These are phyloP conservation scores for Drosophila ohnishii DNA, from an alignment of 1,140 invertebrate species.

Conservation along the genomic window DNA sequence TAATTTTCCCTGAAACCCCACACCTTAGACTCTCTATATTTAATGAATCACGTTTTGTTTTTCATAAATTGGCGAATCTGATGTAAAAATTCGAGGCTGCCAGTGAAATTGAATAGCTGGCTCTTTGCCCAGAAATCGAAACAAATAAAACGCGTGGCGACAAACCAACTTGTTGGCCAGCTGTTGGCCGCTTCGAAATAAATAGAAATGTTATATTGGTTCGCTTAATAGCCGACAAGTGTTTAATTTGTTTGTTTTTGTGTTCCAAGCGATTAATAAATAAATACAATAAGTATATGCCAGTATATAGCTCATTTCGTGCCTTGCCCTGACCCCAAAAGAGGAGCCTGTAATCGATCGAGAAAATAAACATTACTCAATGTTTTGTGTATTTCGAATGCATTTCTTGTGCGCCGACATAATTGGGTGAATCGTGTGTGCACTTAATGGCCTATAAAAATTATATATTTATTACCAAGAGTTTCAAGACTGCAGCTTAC, in stretches of 20 bases:
- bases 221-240: conserved; percentile 54
- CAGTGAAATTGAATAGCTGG: conserved; percentile 36
- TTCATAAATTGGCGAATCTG: conserved; percentile 18
- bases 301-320: conserved; percentile 27
- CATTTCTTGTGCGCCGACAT: conserved; percentile 22
- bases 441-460: not conserved
- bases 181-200: conserved; percentile 36
- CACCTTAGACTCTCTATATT: no score
- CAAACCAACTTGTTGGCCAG: conserved; percentile 46
- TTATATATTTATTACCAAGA: conserved; percentile 1
- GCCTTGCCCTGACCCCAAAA: conserved; percentile 34
- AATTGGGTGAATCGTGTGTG: conserved; percentile 6
- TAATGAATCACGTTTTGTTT: conserved; percentile 15
- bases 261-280: conserved; percentile 34
- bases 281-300: conserved; percentile 15
- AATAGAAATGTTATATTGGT: conserved; percentile 51
- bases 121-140: conserved; percentile 36
- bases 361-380: conserved; percentile 13
- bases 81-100: conserved; percentile 8
- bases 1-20: not conserved
- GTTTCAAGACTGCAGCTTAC: not conserved
- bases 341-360: conserved; percentile 8
- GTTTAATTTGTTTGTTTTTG: conserved; percentile 54
- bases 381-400: conserved; percentile 17
- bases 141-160: conserved; percentile 42